Conservation (phyloP, 2,113 vertebrate species). For the Scomber japonicus region DNA sequence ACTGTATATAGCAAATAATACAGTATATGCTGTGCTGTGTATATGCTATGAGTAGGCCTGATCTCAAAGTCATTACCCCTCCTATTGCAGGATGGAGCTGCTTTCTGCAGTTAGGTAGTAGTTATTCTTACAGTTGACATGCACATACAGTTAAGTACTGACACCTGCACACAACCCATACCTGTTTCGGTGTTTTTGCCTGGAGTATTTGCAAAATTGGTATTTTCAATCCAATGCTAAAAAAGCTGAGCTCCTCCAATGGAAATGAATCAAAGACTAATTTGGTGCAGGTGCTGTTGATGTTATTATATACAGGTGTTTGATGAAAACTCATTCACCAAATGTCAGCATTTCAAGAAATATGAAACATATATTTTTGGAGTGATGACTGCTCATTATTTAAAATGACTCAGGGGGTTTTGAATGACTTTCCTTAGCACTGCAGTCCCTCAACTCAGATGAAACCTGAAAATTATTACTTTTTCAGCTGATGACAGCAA, state of each 20-base stretch:
- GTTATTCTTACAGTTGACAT: too few relatives aligned
- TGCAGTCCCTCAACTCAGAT: conserved; percentile 10
- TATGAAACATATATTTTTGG: conserved; percentile 6
- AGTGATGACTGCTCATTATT: conserved; percentile 37
- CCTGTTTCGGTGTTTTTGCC: neutral
- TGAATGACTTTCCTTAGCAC: conserved; percentile 15
- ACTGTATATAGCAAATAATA: too few relatives aligned
- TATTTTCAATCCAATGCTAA: neutral
- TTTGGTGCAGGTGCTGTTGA: neutral
- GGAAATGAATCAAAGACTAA: neutral
- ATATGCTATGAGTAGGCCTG: conserved; percentile 68
- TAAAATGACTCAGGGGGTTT: conserved; percentile 19
- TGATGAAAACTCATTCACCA: neutral
- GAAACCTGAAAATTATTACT: conserved; percentile 1
- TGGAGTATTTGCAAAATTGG: neutral
- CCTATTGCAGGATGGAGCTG: neutral
- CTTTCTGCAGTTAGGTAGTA: too few relatives aligned
- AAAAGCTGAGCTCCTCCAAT: neutral
- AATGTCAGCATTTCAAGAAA: conserved; percentile 27
- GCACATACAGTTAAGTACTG: too few relatives aligned
- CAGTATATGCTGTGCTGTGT: too few relatives aligned
- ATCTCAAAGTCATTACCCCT: neutral
- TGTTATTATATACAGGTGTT: neutral
- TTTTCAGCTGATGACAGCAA: conserved; percentile 22
- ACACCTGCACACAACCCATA: too few relatives aligned